These are phyloP conservation scores for Nyctibius grandis DNA, from an alignment of 2,797 vertebrate species.

Conservation along the genomic window DNA sequence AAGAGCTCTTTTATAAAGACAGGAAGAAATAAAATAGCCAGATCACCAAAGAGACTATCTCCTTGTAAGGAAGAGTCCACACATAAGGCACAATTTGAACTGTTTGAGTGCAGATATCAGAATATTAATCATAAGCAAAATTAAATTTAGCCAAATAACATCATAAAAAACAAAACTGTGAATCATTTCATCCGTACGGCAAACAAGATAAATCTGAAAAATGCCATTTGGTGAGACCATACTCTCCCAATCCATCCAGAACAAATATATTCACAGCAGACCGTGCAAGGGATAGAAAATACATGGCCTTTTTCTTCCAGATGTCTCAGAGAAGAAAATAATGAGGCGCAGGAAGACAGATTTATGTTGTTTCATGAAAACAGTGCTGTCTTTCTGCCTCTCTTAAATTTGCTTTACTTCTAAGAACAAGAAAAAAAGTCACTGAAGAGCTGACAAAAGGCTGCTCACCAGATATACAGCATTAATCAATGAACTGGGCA, in stretches of 20 bases:
- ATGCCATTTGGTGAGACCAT: not conserved
- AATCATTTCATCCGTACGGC: not conserved
- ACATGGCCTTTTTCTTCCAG: slow-evolving; percentile 12
- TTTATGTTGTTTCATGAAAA: slow-evolving; percentile 34
- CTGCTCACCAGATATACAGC: not conserved
- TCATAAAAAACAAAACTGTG: not conserved
- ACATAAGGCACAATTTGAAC: not conserved
- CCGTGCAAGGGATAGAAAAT: slow-evolving; percentile 11
- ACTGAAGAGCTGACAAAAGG: not conserved
- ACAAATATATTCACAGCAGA: not conserved
- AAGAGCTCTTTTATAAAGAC: not conserved
- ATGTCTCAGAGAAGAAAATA: slow-evolving; percentile 31
- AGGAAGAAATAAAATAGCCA: not conserved
- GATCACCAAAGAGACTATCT: not conserved
- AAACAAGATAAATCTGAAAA: not conserved
- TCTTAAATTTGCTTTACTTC: slow-evolving; percentile 37
- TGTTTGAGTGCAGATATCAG: not conserved
- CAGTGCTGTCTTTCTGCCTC: not conserved
- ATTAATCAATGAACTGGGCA: not conserved
- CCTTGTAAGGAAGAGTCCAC: not conserved
- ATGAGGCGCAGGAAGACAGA: slow-evolving; percentile 25
- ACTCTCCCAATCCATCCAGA: not conserved
- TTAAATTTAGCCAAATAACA: not conserved
- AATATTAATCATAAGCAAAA: not conserved
- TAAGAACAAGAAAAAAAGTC: slow-evolving; percentile 21